Base-by-base conservation (phyloP, 64 coral and sea anemone species). In the Porites lutea region DNA sequence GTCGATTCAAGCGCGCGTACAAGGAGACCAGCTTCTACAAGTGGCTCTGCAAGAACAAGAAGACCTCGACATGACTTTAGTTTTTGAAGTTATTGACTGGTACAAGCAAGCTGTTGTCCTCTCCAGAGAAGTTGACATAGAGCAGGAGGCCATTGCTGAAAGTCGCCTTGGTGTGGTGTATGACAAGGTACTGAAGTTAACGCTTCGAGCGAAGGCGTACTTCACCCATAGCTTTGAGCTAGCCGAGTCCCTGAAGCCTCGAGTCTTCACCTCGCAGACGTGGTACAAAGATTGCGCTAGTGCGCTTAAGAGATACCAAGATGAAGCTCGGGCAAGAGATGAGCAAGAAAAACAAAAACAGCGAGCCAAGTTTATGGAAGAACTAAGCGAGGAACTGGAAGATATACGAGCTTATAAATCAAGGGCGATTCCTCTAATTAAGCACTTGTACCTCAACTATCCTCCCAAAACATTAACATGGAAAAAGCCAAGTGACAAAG, bases 61-160 rank as follows among this genome's bases (percentile, higher is more conserved):
- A 89, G 78, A 87, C 2, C 73, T 94, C 8, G 82, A 98, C 52
- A 57, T 95, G 71, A 79, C 71, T 19, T 43, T 98, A 37, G 65
- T 98, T 16, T 98, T 88, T 60, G 71, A 88, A 57, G 96, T 88
- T 14, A 91, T 97, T 46, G 95, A 97, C 52, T 94, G 95, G 95
- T 97, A 91, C 76, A 97, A 97, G 49, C 88, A 88, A 77, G 96
- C 96, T 46, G 79, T 86, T 6, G 87, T 98, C n/a, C 63, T 98
- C 15, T 74, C 96, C 20, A 74, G 92, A 27, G 91, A 96, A 13
- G 22, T 96, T 1, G 95, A 96, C 4, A 80, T 93, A 11, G 95
- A 96, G 57, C 95, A 96, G 45, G 95, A 96, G 73, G 95, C 95
- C 21, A 96, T 93, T 15, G 95, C 91, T 4, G 47, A 87, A 6